Conservation (phyloP, 2,888 invertebrate genomes). For the Perithous albicinctus region DNA sequence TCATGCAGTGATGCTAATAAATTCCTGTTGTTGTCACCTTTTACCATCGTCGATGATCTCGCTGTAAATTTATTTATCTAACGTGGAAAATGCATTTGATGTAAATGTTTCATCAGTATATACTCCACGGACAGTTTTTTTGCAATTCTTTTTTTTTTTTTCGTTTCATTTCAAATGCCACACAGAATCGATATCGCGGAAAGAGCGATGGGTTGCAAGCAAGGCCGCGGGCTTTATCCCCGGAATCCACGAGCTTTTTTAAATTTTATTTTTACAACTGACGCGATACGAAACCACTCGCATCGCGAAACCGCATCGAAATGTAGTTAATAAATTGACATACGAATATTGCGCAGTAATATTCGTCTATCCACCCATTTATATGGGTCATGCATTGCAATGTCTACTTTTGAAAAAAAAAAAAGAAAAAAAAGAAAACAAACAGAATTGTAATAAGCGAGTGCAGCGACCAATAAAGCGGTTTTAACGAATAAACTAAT, state of each 20-base stretch:
- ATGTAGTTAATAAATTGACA: not conserved
- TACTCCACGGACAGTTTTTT: slow-evolving; percentile 12
- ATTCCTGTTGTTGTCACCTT: slow-evolving; percentile 75
- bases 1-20: slow-evolving; percentile 75
- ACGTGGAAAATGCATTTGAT: slow-evolving; percentile 66
- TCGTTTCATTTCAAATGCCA: slow-evolving; percentile 39
- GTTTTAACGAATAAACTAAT: slow-evolving; percentile 25
- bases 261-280: not conserved
- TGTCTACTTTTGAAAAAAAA: slow-evolving; percentile 23
- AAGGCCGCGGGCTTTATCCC: slow-evolving; percentile 15
- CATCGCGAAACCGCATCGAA: slow-evolving; percentile 24
- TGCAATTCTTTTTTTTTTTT: slow-evolving; percentile 3
- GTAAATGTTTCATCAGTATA: slow-evolving; percentile 49
- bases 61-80: slow-evolving; percentile 75
- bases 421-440: too few relatives aligned
- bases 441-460: slow-evolving; percentile 54
- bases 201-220: not conserved
- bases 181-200: slow-evolving; percentile 55
- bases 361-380: slow-evolving; percentile 16
- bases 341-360: slow-evolving; percentile 15
- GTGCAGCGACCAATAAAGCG: slow-evolving; percentile 62
- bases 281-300: slow-evolving; percentile 5
- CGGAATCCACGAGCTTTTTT: slow-evolving; percentile 8
- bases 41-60: slow-evolving; percentile 80
- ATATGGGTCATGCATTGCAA: slow-evolving; percentile 54